Evolutionary conservation across 2,888 invertebrate genomes (phyloP), one percentile per base, ranked within the genome.

Genomic region (Caenorhabditis plicata): DNA sequence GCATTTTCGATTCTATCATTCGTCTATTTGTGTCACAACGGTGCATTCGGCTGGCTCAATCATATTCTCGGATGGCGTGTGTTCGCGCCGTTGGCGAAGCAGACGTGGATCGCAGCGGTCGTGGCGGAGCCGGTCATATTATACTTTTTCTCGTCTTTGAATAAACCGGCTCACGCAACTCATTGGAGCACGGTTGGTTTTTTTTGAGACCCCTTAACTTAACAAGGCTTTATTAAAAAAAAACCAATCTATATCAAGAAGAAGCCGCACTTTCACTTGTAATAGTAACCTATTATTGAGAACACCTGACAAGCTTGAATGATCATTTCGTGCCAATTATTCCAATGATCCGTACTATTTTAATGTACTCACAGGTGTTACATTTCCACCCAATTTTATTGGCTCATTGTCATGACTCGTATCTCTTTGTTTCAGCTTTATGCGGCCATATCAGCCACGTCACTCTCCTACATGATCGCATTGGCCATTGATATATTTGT

Each of bases 121-220:
- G 51, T 77, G 29, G 70, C 74, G 13, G 78, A 78, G 45, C 79
- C 77, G n/a, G 62, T 78, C 27, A 73, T 76, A 23, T 58, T 78
- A 17, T 75, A 70, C 45, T 65, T 78, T 43, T 80, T 78, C 62
- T 71, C 79, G n/a, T 71, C 79, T 11, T 73, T 77, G 36, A 74
- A 80, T 46, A 73, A 77, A 33, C 78, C 79, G 9, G 62, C 76
- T 11, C 64, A 80, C 41, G 71, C 74, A 26, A 78, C 78, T 5
- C 70, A 73, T 47, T 70, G 77, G 64, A 73, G 73, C 41, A 69
- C 68, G 44, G 78, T 79, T 52, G 45, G 69, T 68, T 13, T 5
- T 35, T 39, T 20, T 31, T 27, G 27, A 38, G 25, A n/a, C n/a
- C n/a, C n/a, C n/a, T n/a, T n/a, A n/a, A n/a, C n/a, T n/a, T n/a